Base-by-base conservation (phyloP, 2,113 vertebrate species). In the Lophochroa leadbeateri region DNA sequence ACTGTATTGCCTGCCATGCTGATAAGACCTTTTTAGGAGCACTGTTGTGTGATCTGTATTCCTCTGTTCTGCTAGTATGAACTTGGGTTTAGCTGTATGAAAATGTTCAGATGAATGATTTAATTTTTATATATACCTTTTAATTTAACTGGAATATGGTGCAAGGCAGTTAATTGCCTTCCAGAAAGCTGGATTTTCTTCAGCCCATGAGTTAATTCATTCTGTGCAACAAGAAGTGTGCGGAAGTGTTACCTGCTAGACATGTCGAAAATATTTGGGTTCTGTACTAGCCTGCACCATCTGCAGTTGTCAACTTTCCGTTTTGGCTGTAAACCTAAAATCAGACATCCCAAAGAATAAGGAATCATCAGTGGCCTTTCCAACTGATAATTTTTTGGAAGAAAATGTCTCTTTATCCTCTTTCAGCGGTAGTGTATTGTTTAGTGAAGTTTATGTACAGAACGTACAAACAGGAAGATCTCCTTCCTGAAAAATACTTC, bases 401-500 rank as follows among this genome's bases (percentile, higher is more conserved):
- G 77, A 86, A 78, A 86, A 70, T 92, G 67, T 86, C 77, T 87
- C 88, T n/a, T 94, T 63, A 78, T 95, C 86, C 88, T 91, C 81
- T 92, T 88, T 97, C 93, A 95, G 77, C 88, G 72, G 94, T 71
- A 96, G n/a, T 29, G 76, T 81, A 97, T 97, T 98, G 98, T 98
- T 98, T 97, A 95, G 89, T 83, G 88, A 94, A 97, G 97, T 97
- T 98, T 98, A 97, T 97, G 94, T 96, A 97, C 97, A 88, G 94
- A 96, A 94, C 78, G 95, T 98, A 91, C 97, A 98, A 98, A 98
- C 97, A 98, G 98, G 98, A 98, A 97, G 95, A 80, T 97, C 80
- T 96, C 44, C 97, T 98, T 98, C 98, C 98, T 98, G 97, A 94
- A 98, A 97, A 98, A 97, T 97, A 96, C 95, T 97, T 96, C 89